Conservation (phyloP, 2,797 vertebrate genomes). For the Gymnothorax javanicus region DNA sequence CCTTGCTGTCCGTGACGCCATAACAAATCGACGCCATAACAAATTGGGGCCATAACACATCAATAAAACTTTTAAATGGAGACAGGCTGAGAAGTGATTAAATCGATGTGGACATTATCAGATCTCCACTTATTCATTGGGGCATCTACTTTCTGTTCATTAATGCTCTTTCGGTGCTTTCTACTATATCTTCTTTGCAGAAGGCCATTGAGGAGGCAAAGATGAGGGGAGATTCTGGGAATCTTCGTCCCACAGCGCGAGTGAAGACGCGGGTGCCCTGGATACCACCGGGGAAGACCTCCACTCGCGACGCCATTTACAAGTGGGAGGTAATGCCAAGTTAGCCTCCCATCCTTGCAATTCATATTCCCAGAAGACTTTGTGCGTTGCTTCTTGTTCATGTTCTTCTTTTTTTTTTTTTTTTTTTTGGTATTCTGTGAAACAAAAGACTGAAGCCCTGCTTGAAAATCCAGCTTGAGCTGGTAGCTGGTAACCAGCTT, state of each 20-base stretch:
- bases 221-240: slow-evolving; percentile 57
- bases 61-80: too few relatives aligned
- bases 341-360: not conserved
- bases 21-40: too few relatives aligned
- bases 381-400: not conserved
- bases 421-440: not conserved
- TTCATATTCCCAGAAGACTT: not conserved
- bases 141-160: too few relatives aligned
- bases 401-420: not conserved
- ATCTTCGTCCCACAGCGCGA: slow-evolving; percentile 62
- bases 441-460: not conserved
- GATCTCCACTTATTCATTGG: too few relatives aligned
- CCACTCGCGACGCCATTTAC: slow-evolving; percentile 66
- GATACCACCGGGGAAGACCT: slow-evolving; percentile 85
- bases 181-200: not conserved
- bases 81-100: too few relatives aligned
- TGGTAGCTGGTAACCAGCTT: too few relatives aligned
- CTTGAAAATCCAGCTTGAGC: too few relatives aligned
- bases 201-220: not conserved
- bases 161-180: not conserved
- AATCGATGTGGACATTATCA: too few relatives aligned
- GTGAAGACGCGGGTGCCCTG: slow-evolving; percentile 82
- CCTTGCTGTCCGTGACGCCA: too few relatives aligned
- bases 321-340: slow-evolving; percentile 75
- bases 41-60: too few relatives aligned